phyloP scores from a whole-genome alignment of 2,888 invertebrate species.

The Phymatocera aterrima region DNA sequence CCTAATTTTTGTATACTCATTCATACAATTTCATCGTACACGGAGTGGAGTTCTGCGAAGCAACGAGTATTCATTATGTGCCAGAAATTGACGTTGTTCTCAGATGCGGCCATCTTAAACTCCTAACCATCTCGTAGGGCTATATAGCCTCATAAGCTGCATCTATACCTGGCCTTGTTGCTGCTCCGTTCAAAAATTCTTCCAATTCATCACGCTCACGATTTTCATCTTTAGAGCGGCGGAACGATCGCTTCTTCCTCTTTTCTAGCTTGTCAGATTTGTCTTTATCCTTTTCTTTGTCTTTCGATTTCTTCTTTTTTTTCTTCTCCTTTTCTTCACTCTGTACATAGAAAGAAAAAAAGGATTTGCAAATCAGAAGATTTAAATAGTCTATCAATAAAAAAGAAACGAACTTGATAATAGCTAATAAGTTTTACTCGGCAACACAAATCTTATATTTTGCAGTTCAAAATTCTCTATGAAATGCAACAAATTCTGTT shows the following conservation, averaged over 20 bases:
- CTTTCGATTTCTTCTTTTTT: constrained; percentile 74
- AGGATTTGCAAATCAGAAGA: too few species aligned
- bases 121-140: constrained; percentile 55
- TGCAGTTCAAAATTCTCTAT: too few species aligned
- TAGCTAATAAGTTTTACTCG: too few species aligned
- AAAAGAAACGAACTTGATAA: too few species aligned
- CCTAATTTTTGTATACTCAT: not conserved
- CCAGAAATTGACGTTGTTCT: constrained; percentile 27
- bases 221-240: constrained; percentile 74
- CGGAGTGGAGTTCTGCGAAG: not conserved
- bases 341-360: constrained; percentile 58
- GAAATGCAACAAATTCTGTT: too few species aligned
- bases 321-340: constrained; percentile 77
- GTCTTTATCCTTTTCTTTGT: constrained; percentile 74
- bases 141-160: constrained; percentile 80
- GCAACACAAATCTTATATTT: too few species aligned
- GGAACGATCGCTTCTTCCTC: constrained; percentile 72
- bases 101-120: constrained; percentile 37
- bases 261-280: constrained; percentile 74
- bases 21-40: not conserved
- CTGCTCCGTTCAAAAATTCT: constrained; percentile 79
- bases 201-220: constrained; percentile 78
- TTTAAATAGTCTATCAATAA: too few species aligned
- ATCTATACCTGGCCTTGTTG: constrained; percentile 76
- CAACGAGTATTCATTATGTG: not conserved